phyloP scores from a whole-genome alignment of 2,797 vertebrate species.

The Acropternis orthonyx region DNA sequence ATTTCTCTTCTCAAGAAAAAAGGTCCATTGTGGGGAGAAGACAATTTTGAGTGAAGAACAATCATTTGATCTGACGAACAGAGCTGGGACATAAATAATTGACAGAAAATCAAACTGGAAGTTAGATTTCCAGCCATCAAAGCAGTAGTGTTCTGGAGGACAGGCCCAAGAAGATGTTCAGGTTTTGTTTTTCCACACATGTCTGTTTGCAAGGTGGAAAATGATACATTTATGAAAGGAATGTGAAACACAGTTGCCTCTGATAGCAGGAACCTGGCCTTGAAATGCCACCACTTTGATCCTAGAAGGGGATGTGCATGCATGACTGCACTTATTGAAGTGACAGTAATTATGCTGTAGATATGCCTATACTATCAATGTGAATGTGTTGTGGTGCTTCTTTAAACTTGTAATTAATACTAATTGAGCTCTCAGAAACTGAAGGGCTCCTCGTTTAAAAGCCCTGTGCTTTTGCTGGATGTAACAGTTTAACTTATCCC shows the following conservation, averaged over 20 bases:
- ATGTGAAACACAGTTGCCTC: background rate
- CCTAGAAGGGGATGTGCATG: background rate
- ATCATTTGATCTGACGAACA: background rate
- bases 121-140: background rate
- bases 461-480: background rate
- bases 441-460: background rate
- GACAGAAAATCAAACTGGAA: background rate
- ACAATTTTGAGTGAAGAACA: background rate
- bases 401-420: conserved; percentile 59
- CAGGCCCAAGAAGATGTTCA: background rate
- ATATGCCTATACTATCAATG: conserved; percentile 38
- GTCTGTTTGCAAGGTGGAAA: background rate
- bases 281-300: background rate
- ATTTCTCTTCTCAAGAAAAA: background rate
- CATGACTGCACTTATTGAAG: conserved; percentile 35
- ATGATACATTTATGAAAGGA: background rate
- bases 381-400: conserved; percentile 39
- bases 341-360: conserved; percentile 40
- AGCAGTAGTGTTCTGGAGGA: background rate
- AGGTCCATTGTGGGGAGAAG: background rate
- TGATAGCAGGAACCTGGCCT: background rate
- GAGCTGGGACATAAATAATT: background rate
- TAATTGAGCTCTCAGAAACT: conserved; percentile 24
- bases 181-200: background rate
- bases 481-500: background rate